Conservation (phyloP, 2,888 invertebrate species). For the Acrobasis consociella region DNA sequence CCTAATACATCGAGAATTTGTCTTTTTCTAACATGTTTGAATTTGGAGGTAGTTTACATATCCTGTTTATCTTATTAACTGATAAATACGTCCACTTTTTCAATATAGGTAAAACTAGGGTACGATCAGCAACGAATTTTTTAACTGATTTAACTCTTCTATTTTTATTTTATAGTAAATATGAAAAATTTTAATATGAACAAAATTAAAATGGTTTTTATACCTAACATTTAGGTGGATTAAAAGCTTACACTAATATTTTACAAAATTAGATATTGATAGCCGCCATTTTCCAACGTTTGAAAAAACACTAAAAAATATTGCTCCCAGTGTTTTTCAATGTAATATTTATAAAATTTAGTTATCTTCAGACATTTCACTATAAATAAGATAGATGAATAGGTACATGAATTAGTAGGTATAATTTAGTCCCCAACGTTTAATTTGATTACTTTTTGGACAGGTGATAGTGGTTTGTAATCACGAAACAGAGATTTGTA, state of each 20-base stretch:
- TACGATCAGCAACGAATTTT: slow-evolving; percentile 23
- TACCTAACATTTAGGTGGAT: slow-evolving; percentile 12
- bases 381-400: neutral
- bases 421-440: neutral
- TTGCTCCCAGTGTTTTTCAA: slow-evolving; percentile 17
- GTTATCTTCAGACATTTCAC: neutral
- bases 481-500: too few relatives aligned
- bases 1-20: neutral
- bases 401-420: neutral
- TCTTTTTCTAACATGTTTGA: neutral
- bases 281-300: slow-evolving; percentile 14
- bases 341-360: slow-evolving; percentile 1
- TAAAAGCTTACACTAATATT: slow-evolving; percentile 16
- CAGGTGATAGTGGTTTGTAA: too few relatives aligned
- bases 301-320: slow-evolving; percentile 6
- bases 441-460: too few relatives aligned
- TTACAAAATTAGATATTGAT: slow-evolving; percentile 11
- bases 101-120: neutral
- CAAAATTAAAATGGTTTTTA: neutral
- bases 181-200: neutral
- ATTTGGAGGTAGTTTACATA: neutral
- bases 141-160: neutral
- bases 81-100: neutral
- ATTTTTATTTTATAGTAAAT: neutral
- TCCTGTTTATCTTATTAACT: neutral